phyloP scores from a whole-genome alignment of 2,113 vertebrate genomes.

The Engystomops pustulosus region DNA sequence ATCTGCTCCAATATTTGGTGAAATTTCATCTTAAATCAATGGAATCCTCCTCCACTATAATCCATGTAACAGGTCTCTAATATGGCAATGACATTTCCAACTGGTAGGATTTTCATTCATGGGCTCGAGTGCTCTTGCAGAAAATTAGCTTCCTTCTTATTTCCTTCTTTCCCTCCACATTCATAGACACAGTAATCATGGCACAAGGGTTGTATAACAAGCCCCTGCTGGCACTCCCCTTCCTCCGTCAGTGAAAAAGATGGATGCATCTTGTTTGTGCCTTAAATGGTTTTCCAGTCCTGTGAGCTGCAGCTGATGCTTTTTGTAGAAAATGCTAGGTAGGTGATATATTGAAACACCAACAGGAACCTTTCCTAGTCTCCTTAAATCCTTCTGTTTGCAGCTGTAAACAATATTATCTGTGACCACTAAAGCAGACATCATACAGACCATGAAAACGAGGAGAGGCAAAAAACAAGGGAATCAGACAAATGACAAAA shows the following conservation, averaged over 20 bases:
- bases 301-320: slow-evolving; percentile 55
- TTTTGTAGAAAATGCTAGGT: slow-evolving; percentile 30
- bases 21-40: background rate
- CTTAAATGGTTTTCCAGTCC: slow-evolving; percentile 57
- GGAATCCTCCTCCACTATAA: background rate
- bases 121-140: slow-evolving; percentile 43
- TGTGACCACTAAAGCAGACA: background rate
- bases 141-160: slow-evolving; percentile 41
- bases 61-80: background rate
- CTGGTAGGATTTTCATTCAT: background rate
- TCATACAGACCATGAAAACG: background rate
- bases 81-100: background rate
- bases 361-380: slow-evolving; percentile 36
- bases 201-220: slow-evolving; percentile 2
- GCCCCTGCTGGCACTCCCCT: slow-evolving; percentile 14
- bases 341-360: slow-evolving; percentile 47
- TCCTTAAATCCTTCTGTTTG: background rate
- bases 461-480: background rate
- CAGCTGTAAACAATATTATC: background rate
- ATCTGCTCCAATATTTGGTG: too few species aligned
- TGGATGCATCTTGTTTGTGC: slow-evolving; percentile 40
- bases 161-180: background rate
- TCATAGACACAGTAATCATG: slow-evolving; percentile 8
- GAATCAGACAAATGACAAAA: background rate
- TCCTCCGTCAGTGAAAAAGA: slow-evolving; percentile 52